phyloP scores from a whole-genome alignment of 2,888 invertebrate species.

The Gastracanthus pulcherrimus region DNA sequence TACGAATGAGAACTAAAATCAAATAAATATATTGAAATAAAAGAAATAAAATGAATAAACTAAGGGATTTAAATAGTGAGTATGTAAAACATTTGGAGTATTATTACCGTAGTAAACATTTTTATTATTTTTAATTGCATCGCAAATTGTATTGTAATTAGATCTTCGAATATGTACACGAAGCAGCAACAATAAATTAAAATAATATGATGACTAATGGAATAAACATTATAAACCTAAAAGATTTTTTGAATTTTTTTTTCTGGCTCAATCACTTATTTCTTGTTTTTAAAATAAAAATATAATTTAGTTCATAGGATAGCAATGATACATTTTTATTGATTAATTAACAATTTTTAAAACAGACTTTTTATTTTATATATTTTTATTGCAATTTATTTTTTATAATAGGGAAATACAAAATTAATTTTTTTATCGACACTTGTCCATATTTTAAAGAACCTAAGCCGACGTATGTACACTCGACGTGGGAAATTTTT shows the following conservation, averaged over 20 bases:
- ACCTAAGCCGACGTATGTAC: no score
- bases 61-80: constrained; percentile 36
- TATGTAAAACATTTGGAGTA: constrained; percentile 29
- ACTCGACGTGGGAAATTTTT: no score
- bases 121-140: constrained; percentile 52
- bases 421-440: no score
- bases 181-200: constrained; percentile 53
- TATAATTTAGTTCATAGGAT: no score
- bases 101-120: constrained; percentile 46
- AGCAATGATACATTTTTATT: no score
- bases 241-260: background rate
- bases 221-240: constrained; percentile 13
- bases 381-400: no score
- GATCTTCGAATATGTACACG: constrained; percentile 47
- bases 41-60: constrained; percentile 6
- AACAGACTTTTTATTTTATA: no score
- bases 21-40: constrained; percentile 7
- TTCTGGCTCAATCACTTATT: background rate
- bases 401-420: no score
- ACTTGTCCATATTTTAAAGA: no score
- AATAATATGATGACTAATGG: constrained; percentile 27
- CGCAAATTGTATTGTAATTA: constrained; percentile 45
- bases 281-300: no score
- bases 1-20: constrained; percentile 13
- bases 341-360: no score